Evolutionary conservation across 2,797 vertebrate genomes (phyloP).

Genomic region (Rhinella marina): DNA sequence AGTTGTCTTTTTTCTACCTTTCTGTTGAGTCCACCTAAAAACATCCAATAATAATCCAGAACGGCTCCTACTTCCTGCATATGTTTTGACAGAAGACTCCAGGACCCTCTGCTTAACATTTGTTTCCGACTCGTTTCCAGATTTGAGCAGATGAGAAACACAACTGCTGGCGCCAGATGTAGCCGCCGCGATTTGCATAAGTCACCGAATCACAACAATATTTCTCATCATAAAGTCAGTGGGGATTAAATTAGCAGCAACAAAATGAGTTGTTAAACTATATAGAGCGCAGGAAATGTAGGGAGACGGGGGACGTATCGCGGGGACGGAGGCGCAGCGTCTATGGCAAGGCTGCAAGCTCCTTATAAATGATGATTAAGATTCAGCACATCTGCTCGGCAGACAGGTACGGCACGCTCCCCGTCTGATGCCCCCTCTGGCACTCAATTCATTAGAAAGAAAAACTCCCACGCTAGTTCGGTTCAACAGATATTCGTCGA

Average conservation of each 20-base stretch:
- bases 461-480: neutral
- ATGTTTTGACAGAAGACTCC: neutral
- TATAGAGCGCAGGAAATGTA: conserved; percentile 14
- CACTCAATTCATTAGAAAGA: neutral
- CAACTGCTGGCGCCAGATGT: conserved; percentile 6
- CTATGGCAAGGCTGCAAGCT: neutral
- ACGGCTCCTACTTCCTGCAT: neutral
- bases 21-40: neutral
- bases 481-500: neutral
- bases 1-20: neutral
- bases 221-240: conserved; percentile 31
- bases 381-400: conserved; percentile 26
- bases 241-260: conserved; percentile 26
- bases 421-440: conserved; percentile 18
- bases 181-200: conserved; percentile 18
- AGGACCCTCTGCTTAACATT: neutral
- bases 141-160: conserved; percentile 19
- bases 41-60: neutral
- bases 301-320: neutral
- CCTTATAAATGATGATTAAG: conserved; percentile 36
- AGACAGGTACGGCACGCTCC: conserved; percentile 25
- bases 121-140: neutral
- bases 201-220: conserved; percentile 20
- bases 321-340: neutral
- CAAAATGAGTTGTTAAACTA: conserved; percentile 37